A percentile compares a stretch with the other conserved stretches of the same genome.
phyloP scores from a whole-genome alignment of 2,113 vertebrate species.

The Dendropsophus ebraccatus region DNA sequence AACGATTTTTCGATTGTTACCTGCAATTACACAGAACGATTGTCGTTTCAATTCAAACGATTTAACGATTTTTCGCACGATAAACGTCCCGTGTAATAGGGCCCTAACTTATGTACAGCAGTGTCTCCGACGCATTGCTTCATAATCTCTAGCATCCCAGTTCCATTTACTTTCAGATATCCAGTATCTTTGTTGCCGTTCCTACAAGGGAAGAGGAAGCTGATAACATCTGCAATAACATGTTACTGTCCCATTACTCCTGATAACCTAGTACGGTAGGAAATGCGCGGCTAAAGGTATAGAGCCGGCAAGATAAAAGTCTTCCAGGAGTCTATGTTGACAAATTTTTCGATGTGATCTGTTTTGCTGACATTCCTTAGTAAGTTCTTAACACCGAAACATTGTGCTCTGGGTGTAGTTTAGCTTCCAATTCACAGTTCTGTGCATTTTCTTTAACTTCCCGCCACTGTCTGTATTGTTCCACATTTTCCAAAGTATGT shows the following conservation, averaged over 20 bases:
- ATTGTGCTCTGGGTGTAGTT: neutral
- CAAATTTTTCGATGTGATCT: constrained; percentile 1
- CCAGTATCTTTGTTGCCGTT: constrained; percentile 1
- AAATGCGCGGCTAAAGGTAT: neutral
- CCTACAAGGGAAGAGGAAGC: neutral
- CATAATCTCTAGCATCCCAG: neutral
- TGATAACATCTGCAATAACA: constrained; percentile 30
- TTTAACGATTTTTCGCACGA: too few species aligned
- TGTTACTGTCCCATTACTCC: neutral
- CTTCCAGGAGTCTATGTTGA: neutral
- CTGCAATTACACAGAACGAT: too few species aligned
- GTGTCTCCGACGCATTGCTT: neutral
- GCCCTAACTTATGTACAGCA: neutral
- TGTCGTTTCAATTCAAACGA: too few species aligned
- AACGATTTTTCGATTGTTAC: too few species aligned
- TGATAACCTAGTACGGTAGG: constrained; percentile 8
- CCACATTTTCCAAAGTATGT: constrained; percentile 32
- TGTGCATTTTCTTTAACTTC: neutral
- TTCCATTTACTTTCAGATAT: neutral
- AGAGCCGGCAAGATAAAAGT: neutral
- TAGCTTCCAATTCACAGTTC: neutral
- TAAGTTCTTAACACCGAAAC: constrained; percentile 9
- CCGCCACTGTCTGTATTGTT: neutral
- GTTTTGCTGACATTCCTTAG: constrained; percentile 7
- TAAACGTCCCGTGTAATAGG: too few species aligned